These are phyloP conservation scores for Zaprionus kolodkinae DNA, from an alignment of 1,140 invertebrate genomes.

Conservation along the genomic window DNA sequence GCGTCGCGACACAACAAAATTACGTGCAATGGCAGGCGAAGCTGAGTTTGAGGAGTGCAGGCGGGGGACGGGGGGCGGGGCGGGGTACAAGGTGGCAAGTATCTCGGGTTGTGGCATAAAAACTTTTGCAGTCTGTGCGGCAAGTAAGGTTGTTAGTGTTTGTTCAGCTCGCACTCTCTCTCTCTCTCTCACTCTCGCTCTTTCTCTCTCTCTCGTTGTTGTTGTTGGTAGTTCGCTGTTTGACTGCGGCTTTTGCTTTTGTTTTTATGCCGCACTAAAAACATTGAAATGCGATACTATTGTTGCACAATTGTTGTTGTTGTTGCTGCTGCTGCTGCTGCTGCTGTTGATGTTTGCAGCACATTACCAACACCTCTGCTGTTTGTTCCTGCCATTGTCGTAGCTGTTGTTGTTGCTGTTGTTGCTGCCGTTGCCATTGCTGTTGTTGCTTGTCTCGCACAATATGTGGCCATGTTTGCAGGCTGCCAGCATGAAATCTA, in stretches of 20 bases:
- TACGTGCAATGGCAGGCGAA: constrained; percentile 59
- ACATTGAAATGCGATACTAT: constrained; percentile 80
- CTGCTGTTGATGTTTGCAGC: constrained; percentile 47
- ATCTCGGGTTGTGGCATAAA: constrained; percentile 59
- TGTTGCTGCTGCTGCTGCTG: constrained; percentile 34
- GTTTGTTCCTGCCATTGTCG: constrained; percentile 30
- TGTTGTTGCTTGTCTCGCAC: constrained; percentile 69
- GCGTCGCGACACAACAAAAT: constrained; percentile 81
- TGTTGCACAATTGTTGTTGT: constrained; percentile 69
- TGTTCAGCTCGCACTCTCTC: constrained; percentile 23
- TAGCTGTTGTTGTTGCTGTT: constrained; percentile 25
- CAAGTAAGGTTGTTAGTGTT: constrained; percentile 31
- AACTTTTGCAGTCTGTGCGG: constrained; percentile 71
- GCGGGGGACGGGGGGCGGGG: neutral
- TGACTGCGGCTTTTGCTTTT: constrained; percentile 79
- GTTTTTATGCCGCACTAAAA: constrained; percentile 80
- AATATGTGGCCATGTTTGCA: constrained; percentile 79
- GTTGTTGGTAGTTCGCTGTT: constrained; percentile 61
- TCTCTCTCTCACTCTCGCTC: constrained; percentile 14
- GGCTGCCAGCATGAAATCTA: constrained; percentile 80
- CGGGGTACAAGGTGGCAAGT: constrained; percentile 24
- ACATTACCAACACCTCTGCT: constrained; percentile 69
- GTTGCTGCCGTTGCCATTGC: constrained; percentile 25
- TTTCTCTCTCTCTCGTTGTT: constrained; percentile 28
- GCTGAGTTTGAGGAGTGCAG: too few relatives aligned